These are phyloP conservation scores for Carposina sasakii DNA, from an alignment of 1,140 invertebrate genomes.

Conservation along the genomic window DNA sequence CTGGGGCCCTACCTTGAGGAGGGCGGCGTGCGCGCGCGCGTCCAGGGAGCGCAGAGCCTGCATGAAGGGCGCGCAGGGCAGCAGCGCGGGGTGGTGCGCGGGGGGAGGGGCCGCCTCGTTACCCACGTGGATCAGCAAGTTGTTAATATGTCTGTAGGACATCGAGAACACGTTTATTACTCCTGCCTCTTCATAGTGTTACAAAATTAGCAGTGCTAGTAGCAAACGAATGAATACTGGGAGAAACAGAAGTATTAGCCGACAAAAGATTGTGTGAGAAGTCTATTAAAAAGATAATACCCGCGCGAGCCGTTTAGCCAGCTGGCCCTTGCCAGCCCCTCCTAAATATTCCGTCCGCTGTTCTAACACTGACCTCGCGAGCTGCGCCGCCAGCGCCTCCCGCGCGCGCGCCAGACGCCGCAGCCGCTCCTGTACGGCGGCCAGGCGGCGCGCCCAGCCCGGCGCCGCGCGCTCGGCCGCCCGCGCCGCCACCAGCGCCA, in stretches of 20 bases:
- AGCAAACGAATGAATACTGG: background rate
- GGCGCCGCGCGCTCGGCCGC: conserved; percentile 66
- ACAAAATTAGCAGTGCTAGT: background rate
- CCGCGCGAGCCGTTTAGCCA: background rate
- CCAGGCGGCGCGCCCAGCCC: conserved; percentile 40
- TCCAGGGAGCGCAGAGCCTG: conserved; percentile 92
- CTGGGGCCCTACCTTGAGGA: conserved; percentile 79
- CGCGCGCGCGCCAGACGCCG: conserved; percentile 88
- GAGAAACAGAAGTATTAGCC: background rate
- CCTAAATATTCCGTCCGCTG: no score
- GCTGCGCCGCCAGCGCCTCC: conserved; percentile 73
- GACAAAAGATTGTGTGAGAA: background rate
- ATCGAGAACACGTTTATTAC: background rate
- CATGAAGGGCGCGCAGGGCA: conserved; percentile 91
- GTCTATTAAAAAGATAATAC: background rate
- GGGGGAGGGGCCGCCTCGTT: conserved; percentile 75
- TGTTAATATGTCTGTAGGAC: conserved; percentile 84
- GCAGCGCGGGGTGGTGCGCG: conserved; percentile 87
- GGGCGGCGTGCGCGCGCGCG: conserved; percentile 82
- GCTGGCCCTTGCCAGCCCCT: background rate
- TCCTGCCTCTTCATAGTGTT: background rate
- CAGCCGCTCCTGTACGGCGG: conserved; percentile 91
- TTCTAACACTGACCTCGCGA: no score
- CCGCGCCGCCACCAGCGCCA: conserved; percentile 84
- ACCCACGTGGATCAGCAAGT: conserved; percentile 92